Percentiles rank a stretch among this genome's conserved stretches.
Evolutionary conservation across 2,797 vertebrate species (phyloP).

Genomic region (Carapus acus): DNA sequence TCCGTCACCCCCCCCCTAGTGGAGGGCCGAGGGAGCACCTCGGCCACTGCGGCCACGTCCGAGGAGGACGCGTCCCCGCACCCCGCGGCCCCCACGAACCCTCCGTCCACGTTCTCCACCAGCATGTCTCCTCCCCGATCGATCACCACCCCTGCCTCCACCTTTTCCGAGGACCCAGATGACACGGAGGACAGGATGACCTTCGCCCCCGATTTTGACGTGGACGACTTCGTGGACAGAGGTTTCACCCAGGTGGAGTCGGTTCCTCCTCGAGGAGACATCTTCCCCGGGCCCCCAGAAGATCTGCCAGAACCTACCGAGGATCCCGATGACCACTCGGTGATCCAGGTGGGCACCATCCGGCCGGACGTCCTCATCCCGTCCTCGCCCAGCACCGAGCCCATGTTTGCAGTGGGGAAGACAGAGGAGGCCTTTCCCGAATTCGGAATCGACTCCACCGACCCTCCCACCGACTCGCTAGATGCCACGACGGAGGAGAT

Average conservation of each 20-base stretch:
- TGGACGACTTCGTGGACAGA: conserved; percentile 39
- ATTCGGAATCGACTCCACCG: conserved; percentile 21
- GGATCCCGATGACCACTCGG: conserved; percentile 54
- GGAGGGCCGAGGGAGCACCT: conserved; percentile 34
- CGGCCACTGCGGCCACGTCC: conserved; percentile 28
- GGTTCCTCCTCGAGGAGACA: conserved; percentile 44
- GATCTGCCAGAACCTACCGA: conserved; percentile 21
- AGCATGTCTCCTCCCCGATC: conserved; percentile 69
- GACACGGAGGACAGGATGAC: conserved; percentile 22
- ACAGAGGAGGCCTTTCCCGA: conserved; percentile 61
- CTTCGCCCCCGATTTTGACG: conserved; percentile 30
- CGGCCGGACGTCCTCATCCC: conserved; percentile 61
- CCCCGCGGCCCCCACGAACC: conserved; percentile 31
- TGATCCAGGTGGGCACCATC: conserved; percentile 64
- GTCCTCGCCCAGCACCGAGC: conserved; percentile 54
- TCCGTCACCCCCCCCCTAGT: conserved; percentile 41
- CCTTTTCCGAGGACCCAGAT: conserved; percentile 46
- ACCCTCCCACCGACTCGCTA: conserved; percentile 32
- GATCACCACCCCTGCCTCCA: conserved; percentile 46
- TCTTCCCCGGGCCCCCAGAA: conserved; percentile 25
- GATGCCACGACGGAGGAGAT: conserved; percentile 32
- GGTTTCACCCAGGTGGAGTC: conserved; percentile 19
- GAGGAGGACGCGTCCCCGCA: conserved; percentile 32
- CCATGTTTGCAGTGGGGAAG: conserved; percentile 54
- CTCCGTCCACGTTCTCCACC: conserved; percentile 75